These are phyloP conservation scores for Neotoxoptera formosana DNA, from an alignment of 1,140 invertebrate genomes.

Conservation along the genomic window DNA sequence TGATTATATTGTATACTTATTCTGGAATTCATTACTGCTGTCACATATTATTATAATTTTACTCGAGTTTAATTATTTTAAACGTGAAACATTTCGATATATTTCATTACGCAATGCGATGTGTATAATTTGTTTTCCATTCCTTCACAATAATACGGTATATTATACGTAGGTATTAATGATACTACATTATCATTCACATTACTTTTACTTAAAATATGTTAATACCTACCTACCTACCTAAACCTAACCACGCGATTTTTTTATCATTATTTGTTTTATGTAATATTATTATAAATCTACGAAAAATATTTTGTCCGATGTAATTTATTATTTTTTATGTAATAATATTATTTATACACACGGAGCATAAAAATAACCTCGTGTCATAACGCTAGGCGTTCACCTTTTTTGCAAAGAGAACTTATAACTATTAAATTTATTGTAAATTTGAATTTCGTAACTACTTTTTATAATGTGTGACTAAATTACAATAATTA, in stretches of 20 bases:
- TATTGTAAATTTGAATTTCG: background rate
- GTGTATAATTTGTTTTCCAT: background rate
- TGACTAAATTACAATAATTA: background rate
- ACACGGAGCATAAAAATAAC: background rate
- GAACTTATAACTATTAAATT: background rate
- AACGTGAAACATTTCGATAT: background rate
- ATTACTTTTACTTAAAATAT: constrained; percentile 7
- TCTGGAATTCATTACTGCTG: background rate
- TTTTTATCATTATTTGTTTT: background rate
- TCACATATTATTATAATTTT: background rate
- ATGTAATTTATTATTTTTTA: background rate
- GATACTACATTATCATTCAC: background rate
- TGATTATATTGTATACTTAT: no score
- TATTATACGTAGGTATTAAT: background rate
- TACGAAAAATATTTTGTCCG: background rate
- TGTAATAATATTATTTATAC: background rate
- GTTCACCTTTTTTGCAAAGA: background rate
- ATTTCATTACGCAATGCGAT: background rate
- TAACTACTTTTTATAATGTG: background rate
- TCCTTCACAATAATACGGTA: background rate
- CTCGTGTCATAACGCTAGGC: background rate
- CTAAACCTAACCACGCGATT: background rate
- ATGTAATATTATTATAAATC: background rate
- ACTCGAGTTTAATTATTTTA: background rate
- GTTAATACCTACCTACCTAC: background rate